Base-by-base conservation (phyloP, 2,888 invertebrate species). In the Ormia ochracea region DNA sequence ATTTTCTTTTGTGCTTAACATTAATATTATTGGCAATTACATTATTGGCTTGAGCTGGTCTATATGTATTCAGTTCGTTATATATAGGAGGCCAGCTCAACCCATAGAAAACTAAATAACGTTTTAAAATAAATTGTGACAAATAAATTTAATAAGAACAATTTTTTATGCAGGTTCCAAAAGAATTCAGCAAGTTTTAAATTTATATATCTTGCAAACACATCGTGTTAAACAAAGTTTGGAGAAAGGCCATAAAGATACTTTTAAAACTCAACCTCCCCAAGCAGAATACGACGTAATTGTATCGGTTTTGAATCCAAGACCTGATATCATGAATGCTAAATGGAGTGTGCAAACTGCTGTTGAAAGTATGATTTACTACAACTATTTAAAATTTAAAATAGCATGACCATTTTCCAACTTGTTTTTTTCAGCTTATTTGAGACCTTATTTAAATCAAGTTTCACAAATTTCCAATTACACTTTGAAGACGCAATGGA, bases 401-500 rank as follows among this genome's bases (percentile, higher is more conserved):
- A n/a, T n/a, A n/a, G n/a, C 12, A 48, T 9, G 9, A 28, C 12
- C n/a, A 68, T 41, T 14, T 21, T 45, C 4, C 10, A 0, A 14
- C 17, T 9, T 23, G 9, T 31, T 80, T 82, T 54, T 90, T 90
- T 12, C 90, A 96, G 96, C 92, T 66, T 96, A 95, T 89, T 90
- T 98, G 76, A 92, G 93, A 36, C 95, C 96, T 0, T 94, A 97
- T 83, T 90, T 96, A 54, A 90, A 93, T 10, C 93, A 94, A 81
- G 87, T 97, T 59, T 92, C 92, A 6, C 90, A 92, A 0, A 91
- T 96, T 21, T 94, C 95, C 58, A 93, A 95, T 86, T 94, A 96
- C 86, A 94, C 94, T 0, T 91, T 97, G 0, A 96, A 96, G 87
- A 96, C 97, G 0, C 98, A 98, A 89, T 95, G 96, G 93, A 91